Percentiles rank a stretch among this genome's conserved stretches.
phyloP scores from a whole-genome alignment of 35 echinoderm and acorn worm genomes.

The Patiria miniata region DNA sequence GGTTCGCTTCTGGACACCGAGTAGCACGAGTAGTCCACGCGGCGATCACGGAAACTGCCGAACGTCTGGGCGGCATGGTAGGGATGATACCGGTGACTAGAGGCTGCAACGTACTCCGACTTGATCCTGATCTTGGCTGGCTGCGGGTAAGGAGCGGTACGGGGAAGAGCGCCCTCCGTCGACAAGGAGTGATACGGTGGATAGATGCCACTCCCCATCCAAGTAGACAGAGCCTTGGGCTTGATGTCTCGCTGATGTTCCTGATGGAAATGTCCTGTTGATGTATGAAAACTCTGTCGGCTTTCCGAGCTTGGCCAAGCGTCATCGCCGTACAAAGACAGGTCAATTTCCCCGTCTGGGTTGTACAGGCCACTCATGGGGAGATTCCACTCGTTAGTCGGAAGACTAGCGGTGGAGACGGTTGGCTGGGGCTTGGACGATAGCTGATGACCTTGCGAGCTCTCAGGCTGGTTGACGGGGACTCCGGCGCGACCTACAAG shows the following conservation, averaged over 20 bases:
- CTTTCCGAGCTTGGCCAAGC: background rate
- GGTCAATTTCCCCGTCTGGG: slow-evolving; percentile 27
- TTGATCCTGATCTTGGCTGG: background rate
- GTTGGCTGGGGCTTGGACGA: too few species aligned
- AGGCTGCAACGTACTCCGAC: background rate
- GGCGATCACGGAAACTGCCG: background rate
- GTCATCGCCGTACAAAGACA: slow-evolving; percentile 17
- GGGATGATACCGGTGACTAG: background rate
- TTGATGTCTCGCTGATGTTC: too few species aligned
- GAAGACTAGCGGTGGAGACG: too few species aligned
- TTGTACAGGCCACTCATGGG: slow-evolving; percentile 19
- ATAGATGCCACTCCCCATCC: too few species aligned
- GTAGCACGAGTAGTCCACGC: background rate
- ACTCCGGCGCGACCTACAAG: too few species aligned
- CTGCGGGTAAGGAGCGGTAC: too few species aligned
- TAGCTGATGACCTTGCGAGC: too few species aligned
- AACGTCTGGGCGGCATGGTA: background rate
- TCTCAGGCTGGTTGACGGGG: too few species aligned
- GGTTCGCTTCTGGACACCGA: background rate
- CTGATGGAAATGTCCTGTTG: too few species aligned
- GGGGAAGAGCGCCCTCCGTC: too few species aligned
- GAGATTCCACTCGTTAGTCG: background rate
- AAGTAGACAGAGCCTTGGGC: too few species aligned
- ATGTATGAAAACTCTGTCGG: background rate
- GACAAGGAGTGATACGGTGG: too few species aligned